A percentile compares a stretch with the other conserved stretches of the same genome.
These are phyloP conservation scores for Brienomyrus longianalis DNA, from an alignment of 2,113 vertebrate species.

Conservation along the genomic window DNA sequence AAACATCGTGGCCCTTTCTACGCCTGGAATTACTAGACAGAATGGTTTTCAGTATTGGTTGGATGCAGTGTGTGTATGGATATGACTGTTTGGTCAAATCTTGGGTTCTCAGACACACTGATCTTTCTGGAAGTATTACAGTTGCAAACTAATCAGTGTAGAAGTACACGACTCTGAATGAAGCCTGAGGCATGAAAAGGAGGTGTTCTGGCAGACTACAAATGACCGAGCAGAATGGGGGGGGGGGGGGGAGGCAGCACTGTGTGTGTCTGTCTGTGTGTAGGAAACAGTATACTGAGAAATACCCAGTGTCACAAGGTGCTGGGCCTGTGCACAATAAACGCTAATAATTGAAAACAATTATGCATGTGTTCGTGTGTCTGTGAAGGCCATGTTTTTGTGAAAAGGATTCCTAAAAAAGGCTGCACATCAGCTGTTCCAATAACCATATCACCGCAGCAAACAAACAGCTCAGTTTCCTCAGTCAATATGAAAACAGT, in stretches of 20 bases:
- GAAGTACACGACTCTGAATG: neutral
- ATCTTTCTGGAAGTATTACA: neutral
- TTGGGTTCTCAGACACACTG: neutral
- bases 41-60: neutral
- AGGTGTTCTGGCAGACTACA: neutral
- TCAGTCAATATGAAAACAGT: slow-evolving; percentile 46
- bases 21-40: neutral
- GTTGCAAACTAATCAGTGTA: neutral
- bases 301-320: neutral
- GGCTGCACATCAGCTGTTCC: too few relatives aligned
- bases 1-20: neutral
- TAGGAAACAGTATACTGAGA: neutral
- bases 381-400: neutral
- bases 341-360: neutral
- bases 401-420: neutral
- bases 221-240: neutral
- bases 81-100: neutral
- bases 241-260: neutral
- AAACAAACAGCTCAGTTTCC: slow-evolving; percentile 49
- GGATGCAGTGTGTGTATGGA: neutral
- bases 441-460: neutral
- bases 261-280: neutral
- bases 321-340: neutral
- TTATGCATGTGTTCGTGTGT: neutral
- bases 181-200: neutral